Base-by-base conservation (phyloP, 2,888 invertebrate genomes). In the Ochropacha duplaris region DNA sequence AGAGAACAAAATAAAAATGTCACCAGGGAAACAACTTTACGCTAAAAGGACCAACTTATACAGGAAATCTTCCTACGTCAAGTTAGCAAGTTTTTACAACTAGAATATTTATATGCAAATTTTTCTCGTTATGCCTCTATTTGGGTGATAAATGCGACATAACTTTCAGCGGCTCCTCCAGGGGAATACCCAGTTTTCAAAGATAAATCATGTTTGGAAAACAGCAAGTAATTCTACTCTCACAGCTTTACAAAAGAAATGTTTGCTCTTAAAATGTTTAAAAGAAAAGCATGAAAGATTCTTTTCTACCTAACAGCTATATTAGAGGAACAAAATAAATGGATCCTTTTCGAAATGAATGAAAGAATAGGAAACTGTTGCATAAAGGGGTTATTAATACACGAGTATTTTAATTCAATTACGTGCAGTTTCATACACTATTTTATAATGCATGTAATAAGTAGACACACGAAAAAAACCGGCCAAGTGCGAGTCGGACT, bases 41-140 rank as follows among this genome's bases (percentile, higher is more conserved):
- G 16, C 8, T 19, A 19, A 44, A 16, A 19, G 44, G 44, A 44
- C 44, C 19, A 44, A 44, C 44, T 44, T 44, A 44, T 4, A 44
- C 14, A 36, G n/a, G 5, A 36, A n/a, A 36, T 9, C 19, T 19
- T n/a, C n/a, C 16, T 16, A 44, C 16, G 19, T 16, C 39, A 44
- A 44, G 44, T 44, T 16, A 19, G 16, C 44, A 44, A 44, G 19
- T 44, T 44, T 11, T 2, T 19, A 19, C 44, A 19, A 44, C 44
- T 19, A 44, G 16, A 9, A 24, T n/a, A 51, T 51, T 51, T 51
- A 51, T 51, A 51, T 51, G 50, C 9, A 51, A 51, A 51, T 51
- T 28, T 51, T 19, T 19, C 19, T 19, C 19, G 16, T 9, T 6
- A 26, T 28, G 0, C 19, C 28, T 28, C 26, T 5, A 28, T 51